Conservation (phyloP, 2,888 invertebrate species). For the Hipparchia sbordonii region DNA sequence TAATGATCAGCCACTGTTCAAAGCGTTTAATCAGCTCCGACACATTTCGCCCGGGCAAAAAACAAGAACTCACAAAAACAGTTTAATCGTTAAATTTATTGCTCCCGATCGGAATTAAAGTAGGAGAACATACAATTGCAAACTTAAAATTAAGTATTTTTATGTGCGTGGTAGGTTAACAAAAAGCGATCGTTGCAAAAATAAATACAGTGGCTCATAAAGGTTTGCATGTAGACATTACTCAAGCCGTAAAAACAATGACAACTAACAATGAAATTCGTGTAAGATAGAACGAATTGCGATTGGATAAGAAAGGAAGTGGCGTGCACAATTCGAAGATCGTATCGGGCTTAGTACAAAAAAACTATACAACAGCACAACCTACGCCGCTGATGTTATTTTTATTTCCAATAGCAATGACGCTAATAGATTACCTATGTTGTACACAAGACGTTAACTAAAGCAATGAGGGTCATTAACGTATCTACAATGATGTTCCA, state of each 20-base stretch:
- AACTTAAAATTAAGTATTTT: conserved; percentile 10
- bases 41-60: conserved; percentile 29
- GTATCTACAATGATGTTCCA: too few relatives aligned
- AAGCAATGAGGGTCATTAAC: not conserved
- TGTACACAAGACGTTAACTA: not conserved
- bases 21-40: conserved; percentile 35
- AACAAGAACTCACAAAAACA: conserved; percentile 23
- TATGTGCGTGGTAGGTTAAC: not conserved
- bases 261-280: conserved; percentile 31
- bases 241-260: conserved; percentile 30
- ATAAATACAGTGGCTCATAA: conserved; percentile 14
- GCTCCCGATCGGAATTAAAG: conserved; percentile 27
- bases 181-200: conserved; percentile 27
- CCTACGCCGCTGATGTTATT: conserved; percentile 1
- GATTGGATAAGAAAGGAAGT: conserved; percentile 32
- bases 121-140: conserved; percentile 20
- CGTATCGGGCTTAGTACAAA: conserved; percentile 30
- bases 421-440: not conserved
- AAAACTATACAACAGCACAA: conserved; percentile 1
- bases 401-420: conserved; percentile 15
- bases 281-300: conserved; percentile 33
- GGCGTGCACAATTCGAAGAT: conserved; percentile 32
- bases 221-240: conserved; percentile 25
- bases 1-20: conserved; percentile 38
- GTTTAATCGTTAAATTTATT: conserved; percentile 32